phyloP scores from a whole-genome alignment of 2,113 vertebrate genomes.

The Eptatretus burgeri region DNA sequence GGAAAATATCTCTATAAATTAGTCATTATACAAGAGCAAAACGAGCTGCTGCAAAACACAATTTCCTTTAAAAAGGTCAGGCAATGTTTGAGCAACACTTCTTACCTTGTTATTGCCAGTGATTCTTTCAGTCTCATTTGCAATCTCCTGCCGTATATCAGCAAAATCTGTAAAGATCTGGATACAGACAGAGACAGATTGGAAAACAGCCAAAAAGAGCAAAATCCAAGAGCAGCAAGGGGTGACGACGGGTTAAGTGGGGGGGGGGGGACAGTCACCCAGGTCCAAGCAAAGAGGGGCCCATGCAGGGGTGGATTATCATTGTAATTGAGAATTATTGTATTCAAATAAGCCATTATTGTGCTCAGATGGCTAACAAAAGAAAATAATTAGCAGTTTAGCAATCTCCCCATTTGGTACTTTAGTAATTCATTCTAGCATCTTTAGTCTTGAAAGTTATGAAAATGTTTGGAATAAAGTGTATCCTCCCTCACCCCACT shows the following conservation, averaged over 20 bases:
- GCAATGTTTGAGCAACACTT: not conserved
- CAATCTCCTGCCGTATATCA: conserved; percentile 86
- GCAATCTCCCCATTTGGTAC: too few relatives aligned
- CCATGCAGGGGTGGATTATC: not conserved
- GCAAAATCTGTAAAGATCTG: conserved; percentile 78
- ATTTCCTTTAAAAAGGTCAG: too few relatives aligned
- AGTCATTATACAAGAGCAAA: not conserved
- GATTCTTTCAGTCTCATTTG: conserved; percentile 70
- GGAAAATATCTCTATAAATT: not conserved
- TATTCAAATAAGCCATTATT: not conserved
- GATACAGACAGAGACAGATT: conserved; percentile 9
- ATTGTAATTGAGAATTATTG: not conserved
- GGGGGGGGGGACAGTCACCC: too few relatives aligned
- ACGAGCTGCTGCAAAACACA: not conserved
- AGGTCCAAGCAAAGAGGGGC: not conserved
- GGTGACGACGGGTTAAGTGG: too few relatives aligned
- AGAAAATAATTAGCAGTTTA: too few relatives aligned
- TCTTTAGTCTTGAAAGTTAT: too few relatives aligned
- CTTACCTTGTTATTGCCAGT: conserved; percentile 85
- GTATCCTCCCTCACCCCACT: too few relatives aligned
- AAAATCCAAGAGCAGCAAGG: too few relatives aligned
- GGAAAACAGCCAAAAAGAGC: too few relatives aligned
- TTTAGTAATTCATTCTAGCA: too few relatives aligned
- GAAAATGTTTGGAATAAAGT: too few relatives aligned
- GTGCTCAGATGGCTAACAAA: too few relatives aligned